phyloP scores from a whole-genome alignment of 1,140 invertebrate genomes.

The Drosophila auraria region DNA sequence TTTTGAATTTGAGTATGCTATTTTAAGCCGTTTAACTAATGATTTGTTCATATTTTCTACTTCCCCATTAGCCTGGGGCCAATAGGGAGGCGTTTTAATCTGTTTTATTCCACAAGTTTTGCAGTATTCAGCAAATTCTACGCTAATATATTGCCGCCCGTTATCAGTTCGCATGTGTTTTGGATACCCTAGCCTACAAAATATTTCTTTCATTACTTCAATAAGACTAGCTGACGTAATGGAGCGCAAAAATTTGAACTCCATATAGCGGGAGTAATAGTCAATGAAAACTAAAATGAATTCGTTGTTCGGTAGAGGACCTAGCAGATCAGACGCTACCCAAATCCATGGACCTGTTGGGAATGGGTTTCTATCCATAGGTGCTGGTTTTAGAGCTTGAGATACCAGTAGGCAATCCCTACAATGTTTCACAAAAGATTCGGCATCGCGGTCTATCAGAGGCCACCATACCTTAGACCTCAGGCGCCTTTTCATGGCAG shows the following conservation, averaged over 20 bases:
- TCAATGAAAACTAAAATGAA: constrained; percentile 29
- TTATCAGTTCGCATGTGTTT: constrained; percentile 40
- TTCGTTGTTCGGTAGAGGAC: constrained; percentile 30
- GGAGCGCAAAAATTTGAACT: constrained; percentile 14
- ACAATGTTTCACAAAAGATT: constrained; percentile 85
- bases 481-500: constrained; percentile 86
- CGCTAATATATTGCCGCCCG: constrained; percentile 25
- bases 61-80: constrained; percentile 68
- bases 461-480: constrained; percentile 86
- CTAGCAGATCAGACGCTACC: constrained; percentile 23
- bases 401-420: constrained; percentile 73
- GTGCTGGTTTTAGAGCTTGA: constrained; percentile 7
- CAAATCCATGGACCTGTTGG: constrained; percentile 26
- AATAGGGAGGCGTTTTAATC: constrained; percentile 51
- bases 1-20: constrained; percentile 11
- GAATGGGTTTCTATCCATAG: constrained; percentile 26
- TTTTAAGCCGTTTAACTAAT: constrained; percentile 9
- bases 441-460: constrained; percentile 85
- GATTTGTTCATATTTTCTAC: constrained; percentile 56
- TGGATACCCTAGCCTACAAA: constrained; percentile 25
- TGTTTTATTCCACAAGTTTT: constrained; percentile 24
- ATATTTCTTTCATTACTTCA: constrained; percentile 36
- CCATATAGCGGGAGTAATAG: constrained; percentile 44
- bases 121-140: constrained; percentile 41
- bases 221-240: background rate